Base-by-base conservation (phyloP, 2,797 vertebrate species). In the Thalassophryne amazonica region DNA sequence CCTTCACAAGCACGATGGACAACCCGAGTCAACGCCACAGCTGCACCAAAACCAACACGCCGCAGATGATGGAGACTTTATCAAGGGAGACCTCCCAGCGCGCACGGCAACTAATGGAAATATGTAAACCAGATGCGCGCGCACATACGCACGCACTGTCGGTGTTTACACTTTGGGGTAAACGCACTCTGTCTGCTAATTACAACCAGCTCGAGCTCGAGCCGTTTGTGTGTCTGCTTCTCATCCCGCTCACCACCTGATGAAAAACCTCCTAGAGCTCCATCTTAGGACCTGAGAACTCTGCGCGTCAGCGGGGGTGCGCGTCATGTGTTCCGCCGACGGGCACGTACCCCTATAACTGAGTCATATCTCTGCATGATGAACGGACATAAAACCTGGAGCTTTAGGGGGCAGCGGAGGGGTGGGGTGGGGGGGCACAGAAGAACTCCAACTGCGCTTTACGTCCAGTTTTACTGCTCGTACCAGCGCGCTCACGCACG, bases 81-180 rank as follows among this genome's bases (percentile, higher is more conserved):
- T 12, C 18, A n/a, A 6, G 4, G 11, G 29, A 59, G 74, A 82
- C 80, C 78, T 72, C 80, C 78, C 76, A 78, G 37, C 13, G 2
- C 3, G 50, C 29, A 27, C 20, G 33, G 25, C 2, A 27, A 35
- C 9, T 21, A 21, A 38, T 27, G 27, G 43, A 59, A 53, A 51
- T 25, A 34, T 33, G 24, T 16, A 32, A 41, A 54, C 2, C 18
- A 4, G 45, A 16, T 10, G 2, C 24, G 32, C 42, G 0, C n/a
- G 22, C 20, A 38, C 28, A 15, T 13, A 16, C 48, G 7, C 6
- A 16, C 16, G 27, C 15, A 38, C 13, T 14, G 58, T 56, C 15
- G 57, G 53, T 83, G 84, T 88, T 88, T 88, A 84, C 48, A 48
- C 42, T 4, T n/a, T 0, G 30, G 29, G 51, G 36, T 85, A 86